phyloP scores from a whole-genome alignment of 2,888 invertebrate genomes.

The Sminthurides aquaticus region DNA sequence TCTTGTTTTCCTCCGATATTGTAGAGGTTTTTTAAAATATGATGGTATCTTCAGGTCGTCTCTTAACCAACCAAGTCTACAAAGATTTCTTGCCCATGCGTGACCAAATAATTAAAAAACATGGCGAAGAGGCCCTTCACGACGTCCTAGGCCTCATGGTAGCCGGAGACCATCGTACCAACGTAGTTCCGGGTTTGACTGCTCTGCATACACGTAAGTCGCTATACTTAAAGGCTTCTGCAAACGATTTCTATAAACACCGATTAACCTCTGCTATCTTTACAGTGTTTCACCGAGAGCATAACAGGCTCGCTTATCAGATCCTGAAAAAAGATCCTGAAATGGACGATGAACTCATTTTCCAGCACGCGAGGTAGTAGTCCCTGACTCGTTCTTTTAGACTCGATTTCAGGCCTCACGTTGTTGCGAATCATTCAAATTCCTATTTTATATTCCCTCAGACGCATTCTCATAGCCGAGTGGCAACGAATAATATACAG shows the following conservation, averaged over 20 bases:
- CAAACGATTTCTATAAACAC: too few species aligned
- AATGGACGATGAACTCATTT: conserved; percentile 38
- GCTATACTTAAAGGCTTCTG: not conserved
- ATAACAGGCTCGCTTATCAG: conserved; percentile 39
- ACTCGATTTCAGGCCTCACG: too few species aligned
- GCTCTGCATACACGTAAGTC: conserved; percentile 32
- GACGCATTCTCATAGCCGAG: conserved; percentile 37
- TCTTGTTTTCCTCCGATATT: too few species aligned
- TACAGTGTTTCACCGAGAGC: conserved; percentile 35
- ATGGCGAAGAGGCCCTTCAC: not conserved
- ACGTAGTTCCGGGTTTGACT: conserved; percentile 40
- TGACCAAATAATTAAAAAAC: not conserved
- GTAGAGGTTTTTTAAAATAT: too few species aligned
- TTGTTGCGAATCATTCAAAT: too few species aligned
- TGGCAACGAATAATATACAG: conserved; percentile 40
- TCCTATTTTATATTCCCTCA: conserved; percentile 1
- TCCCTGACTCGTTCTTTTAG: too few species aligned
- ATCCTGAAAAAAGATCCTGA: conserved; percentile 30
- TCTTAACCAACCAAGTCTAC: not conserved
- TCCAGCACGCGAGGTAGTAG: conserved; percentile 33
- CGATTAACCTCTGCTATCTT: too few species aligned
- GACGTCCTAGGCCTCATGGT: conserved; percentile 16
- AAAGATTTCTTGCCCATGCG: not conserved
- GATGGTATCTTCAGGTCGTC: not conserved
- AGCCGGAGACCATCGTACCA: conserved; percentile 40